Percentiles rank a stretch among this genome's conserved stretches.
These are phyloP conservation scores for Drosophila longiperda DNA, from an alignment of 2,888 invertebrate genomes.

Conservation along the genomic window DNA sequence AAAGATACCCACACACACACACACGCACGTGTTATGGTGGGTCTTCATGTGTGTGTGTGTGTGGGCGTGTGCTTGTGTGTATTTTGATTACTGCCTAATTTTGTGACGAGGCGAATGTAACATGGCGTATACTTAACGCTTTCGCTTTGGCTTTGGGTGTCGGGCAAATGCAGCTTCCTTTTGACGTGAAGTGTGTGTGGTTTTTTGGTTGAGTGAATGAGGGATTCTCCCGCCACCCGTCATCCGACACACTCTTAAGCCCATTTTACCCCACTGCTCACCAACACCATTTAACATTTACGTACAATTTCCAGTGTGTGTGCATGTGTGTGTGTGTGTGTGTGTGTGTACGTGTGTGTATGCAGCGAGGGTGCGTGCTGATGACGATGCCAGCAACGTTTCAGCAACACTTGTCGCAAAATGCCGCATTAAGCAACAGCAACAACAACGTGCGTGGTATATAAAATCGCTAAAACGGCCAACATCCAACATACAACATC, in stretches of 20 bases:
- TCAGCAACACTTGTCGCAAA: slow-evolving; percentile 78
- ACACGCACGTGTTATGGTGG: slow-evolving; percentile 14
- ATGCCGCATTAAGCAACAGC: slow-evolving; percentile 71
- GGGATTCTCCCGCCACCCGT: slow-evolving; percentile 44
- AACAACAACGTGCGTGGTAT: slow-evolving; percentile 71
- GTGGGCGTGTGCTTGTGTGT: slow-evolving; percentile 42
- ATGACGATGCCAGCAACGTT: slow-evolving; percentile 68
- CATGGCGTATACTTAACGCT: slow-evolving; percentile 73
- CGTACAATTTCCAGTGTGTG: slow-evolving; percentile 63
- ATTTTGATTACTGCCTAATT: slow-evolving; percentile 81
- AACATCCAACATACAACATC: slow-evolving; percentile 20
- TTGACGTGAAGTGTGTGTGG: slow-evolving; percentile 68
- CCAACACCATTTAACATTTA: slow-evolving; percentile 72
- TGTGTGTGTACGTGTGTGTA: slow-evolving; percentile 18
- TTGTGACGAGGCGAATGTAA: slow-evolving; percentile 66
- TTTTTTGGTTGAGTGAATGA: slow-evolving; percentile 73
- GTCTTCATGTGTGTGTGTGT: slow-evolving; percentile 15
- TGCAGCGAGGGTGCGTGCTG: slow-evolving; percentile 60
- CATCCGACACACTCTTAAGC: slow-evolving; percentile 4
- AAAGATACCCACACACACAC: slow-evolving; percentile 47
- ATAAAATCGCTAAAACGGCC: slow-evolving; percentile 65
- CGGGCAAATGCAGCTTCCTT: slow-evolving; percentile 59
- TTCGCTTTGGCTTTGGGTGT: slow-evolving; percentile 36
- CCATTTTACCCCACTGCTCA: slow-evolving; percentile 27
- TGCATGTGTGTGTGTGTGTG: background rate